A percentile compares a stretch with the other conserved stretches of the same genome.
phyloP scores from a whole-genome alignment of 92 coral and sea anemone genomes.

The Hydrozoanthus gracilis region DNA sequence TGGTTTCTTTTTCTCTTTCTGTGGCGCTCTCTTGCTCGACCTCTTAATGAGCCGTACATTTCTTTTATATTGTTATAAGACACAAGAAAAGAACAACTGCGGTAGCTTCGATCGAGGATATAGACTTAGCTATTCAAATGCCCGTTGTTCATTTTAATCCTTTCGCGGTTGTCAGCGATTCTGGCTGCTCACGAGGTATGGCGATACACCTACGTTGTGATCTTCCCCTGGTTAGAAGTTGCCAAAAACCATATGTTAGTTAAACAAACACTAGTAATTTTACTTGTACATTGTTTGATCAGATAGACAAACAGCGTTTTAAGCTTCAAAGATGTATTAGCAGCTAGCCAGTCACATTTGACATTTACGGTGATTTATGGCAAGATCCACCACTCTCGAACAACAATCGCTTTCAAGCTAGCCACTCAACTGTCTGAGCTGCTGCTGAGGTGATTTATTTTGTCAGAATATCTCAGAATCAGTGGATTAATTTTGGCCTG shows the following conservation, averaged over 20 bases:
- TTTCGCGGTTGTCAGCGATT: constrained; percentile 8
- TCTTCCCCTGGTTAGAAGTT: constrained; percentile 1
- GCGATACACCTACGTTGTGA: neutral
- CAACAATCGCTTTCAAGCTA: constrained; percentile 2
- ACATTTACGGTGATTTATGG: constrained; percentile 25
- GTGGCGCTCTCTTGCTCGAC: constrained; percentile 7
- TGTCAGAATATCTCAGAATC: neutral
- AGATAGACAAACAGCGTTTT: constrained; percentile 30
- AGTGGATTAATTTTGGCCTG: too few species aligned
- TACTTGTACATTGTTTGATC: constrained; percentile 9
- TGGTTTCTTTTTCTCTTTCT: neutral
- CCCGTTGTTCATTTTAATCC: constrained; percentile 24
- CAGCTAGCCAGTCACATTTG: constrained; percentile 5
- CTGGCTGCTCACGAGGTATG: neutral
- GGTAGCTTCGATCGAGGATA: neutral
- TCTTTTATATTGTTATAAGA: neutral
- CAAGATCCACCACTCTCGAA: neutral
- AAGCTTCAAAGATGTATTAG: neutral
- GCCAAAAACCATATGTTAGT: neutral
- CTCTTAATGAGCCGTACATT: neutral
- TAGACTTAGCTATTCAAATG: constrained; percentile 28
- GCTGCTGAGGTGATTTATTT: neutral
- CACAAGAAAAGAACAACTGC: neutral
- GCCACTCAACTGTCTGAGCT: neutral
- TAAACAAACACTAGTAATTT: constrained; percentile 14